Percentiles rank a stretch among this genome's conserved stretches.
These are phyloP conservation scores for Rhagoletis zephyria DNA, from an alignment of 1,140 invertebrate species.

Conservation along the genomic window DNA sequence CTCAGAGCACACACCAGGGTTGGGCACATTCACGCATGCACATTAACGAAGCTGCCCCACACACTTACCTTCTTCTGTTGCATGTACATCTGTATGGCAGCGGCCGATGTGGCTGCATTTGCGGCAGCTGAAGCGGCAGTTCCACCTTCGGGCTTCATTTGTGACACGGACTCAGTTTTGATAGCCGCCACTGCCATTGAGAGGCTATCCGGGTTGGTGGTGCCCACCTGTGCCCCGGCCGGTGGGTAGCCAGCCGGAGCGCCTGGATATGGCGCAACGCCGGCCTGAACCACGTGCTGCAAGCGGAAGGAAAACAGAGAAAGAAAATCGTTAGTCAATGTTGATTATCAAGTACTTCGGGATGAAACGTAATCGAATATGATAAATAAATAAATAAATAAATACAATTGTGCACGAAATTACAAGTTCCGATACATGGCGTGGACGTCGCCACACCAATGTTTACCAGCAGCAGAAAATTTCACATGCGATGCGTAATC, in stretches of 20 bases:
- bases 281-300: constrained; percentile 95
- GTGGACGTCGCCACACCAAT: no score
- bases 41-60: neutral
- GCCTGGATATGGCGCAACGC: constrained; percentile 86
- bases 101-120: constrained; percentile 74
- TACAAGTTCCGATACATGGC: no score
- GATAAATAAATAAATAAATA: neutral
- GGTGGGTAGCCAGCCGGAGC: constrained; percentile 85
- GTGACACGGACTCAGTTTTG: constrained; percentile 77
- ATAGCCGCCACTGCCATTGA: constrained; percentile 78
- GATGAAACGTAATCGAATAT: neutral
- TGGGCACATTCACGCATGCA: neutral
- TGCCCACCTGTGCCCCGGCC: constrained; percentile 79
- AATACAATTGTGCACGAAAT: neutral
- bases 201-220: constrained; percentile 77
- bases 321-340: constrained; percentile 3
- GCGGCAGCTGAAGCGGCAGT: constrained; percentile 58
- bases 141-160: constrained; percentile 73
- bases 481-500: no score
- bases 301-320: constrained; percentile 70
- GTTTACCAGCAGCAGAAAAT: no score
- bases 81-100: constrained; percentile 70
- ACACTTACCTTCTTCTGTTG: constrained; percentile 72
- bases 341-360: neutral
- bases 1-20: no score